phyloP scores from a whole-genome alignment of 2,797 vertebrate species.

The Vireo griseus region DNA sequence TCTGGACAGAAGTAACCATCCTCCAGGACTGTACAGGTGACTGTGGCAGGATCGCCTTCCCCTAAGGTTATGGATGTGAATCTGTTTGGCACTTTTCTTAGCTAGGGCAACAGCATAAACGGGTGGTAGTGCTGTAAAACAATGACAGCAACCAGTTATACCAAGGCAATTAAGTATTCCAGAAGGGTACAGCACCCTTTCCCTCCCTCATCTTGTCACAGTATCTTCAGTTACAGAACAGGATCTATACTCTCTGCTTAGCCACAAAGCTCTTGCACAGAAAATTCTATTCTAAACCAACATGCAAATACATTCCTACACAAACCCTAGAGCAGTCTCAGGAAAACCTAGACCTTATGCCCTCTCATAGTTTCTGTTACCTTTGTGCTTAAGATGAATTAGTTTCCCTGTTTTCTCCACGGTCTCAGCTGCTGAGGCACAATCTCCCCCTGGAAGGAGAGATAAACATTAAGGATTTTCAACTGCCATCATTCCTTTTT shows the following conservation, averaged over 20 bases:
- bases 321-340: background rate
- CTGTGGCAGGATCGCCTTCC: constrained; percentile 86
- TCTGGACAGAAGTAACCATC: constrained; percentile 84
- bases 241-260: background rate
- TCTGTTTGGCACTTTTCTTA: constrained; percentile 76
- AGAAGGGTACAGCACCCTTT: background rate
- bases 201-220: background rate
- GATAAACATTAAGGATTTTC: background rate
- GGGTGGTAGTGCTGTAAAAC: constrained; percentile 73
- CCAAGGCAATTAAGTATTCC: background rate
- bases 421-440: constrained; percentile 31
- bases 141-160: background rate
- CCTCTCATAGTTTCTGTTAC: background rate
- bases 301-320: background rate
- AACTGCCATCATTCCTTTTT: background rate
- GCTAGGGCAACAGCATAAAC: constrained; percentile 79
- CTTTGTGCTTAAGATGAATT: background rate
- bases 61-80: constrained; percentile 77
- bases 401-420: constrained; percentile 28
- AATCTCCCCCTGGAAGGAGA: constrained; percentile 53
- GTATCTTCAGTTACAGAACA: background rate
- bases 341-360: background rate
- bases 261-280: background rate
- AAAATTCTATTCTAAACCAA: background rate
- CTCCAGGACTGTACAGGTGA: constrained; percentile 85